Base-by-base conservation (phyloP, 1,140 invertebrate species). In the Cyphomyrmex costatus region DNA sequence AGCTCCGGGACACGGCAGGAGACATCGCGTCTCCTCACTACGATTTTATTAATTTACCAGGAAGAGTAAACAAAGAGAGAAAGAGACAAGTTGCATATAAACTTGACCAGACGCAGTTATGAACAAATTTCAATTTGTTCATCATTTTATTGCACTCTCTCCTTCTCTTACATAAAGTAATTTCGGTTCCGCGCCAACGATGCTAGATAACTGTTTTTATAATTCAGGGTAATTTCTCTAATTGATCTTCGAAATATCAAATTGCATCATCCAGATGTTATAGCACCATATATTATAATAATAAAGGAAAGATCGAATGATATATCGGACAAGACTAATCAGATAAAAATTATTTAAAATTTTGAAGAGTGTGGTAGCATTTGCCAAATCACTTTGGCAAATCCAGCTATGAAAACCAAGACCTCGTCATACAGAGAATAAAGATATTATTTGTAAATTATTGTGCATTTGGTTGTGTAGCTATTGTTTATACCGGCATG, bases 1-100 rank as follows among this genome's bases (percentile, higher is more conserved):
- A 86, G 84, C 27, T 36, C 2, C 65, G 77, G 56, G 76, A 82
- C 65, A 16, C 46, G 21, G 10, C 46, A 27, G 73, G n/a, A 27
- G 27, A 16, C 1, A 30, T 42, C 58, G 42, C 19, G 12, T 42
- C 36, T 83, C n/a, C 16, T 79, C 27, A 14, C 19, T 16, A 51
- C 3, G 19, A 16, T 58, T 58, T 82, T 73, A 82, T 73, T 71
- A 70, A 71, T 60, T 73, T 30, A 30, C 10, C 36, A 56, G 8
- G 33, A 33, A 58, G 16, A 61, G 24, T 14, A 19, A 33, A 60
- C 36, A 77, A 12, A 36, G 33, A 27, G 16, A 61, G 30, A 36
- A 36, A 49, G 24, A 42, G 19, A 30, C 2, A 46, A 21, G 6
- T 71, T 14, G n/a, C 16, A 30, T 8, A 7, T 80, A 3, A 77